These are phyloP conservation scores for Pachliopta kotzebuea DNA, from an alignment of 2,888 invertebrate genomes.

Conservation along the genomic window DNA sequence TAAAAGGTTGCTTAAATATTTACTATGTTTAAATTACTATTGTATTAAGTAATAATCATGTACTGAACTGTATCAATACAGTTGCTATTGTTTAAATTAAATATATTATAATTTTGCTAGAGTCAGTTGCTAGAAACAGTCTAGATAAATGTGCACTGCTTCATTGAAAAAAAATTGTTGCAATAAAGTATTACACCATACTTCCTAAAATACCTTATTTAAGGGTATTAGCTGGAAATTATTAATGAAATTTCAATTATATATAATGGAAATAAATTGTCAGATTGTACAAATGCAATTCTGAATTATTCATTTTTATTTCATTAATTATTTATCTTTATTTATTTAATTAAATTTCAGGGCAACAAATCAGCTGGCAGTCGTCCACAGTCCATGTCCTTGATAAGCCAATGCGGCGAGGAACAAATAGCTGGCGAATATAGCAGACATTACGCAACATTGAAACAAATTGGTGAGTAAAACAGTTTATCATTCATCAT, in stretches of 20 bases:
- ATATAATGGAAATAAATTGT: background rate
- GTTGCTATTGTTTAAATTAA: too few relatives aligned
- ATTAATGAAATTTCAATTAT: background rate
- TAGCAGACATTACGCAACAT: slow-evolving; percentile 79
- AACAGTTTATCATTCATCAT: background rate
- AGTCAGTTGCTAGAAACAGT: too few relatives aligned
- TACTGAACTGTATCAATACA: too few relatives aligned
- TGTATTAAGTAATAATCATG: too few relatives aligned
- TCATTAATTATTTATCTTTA: background rate
- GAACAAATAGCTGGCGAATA: slow-evolving; percentile 80
- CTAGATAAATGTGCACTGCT: too few relatives aligned
- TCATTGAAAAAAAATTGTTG: too few relatives aligned
- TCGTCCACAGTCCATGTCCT: slow-evolving; percentile 78
- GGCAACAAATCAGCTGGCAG: slow-evolving; percentile 74
- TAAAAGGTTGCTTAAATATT: too few relatives aligned
- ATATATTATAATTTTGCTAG: too few relatives aligned
- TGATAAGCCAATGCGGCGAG: slow-evolving; percentile 78
- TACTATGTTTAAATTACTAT: too few relatives aligned
- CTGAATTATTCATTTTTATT: background rate
- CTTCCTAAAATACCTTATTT: too few relatives aligned
- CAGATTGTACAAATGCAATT: background rate
- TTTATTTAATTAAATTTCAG: slow-evolving; percentile 37
- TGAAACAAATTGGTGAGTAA: slow-evolving; percentile 82
- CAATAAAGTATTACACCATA: too few relatives aligned
- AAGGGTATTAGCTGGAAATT: background rate